phyloP scores from a whole-genome alignment of 2,113 vertebrate species.

The Octodon degus region DNA sequence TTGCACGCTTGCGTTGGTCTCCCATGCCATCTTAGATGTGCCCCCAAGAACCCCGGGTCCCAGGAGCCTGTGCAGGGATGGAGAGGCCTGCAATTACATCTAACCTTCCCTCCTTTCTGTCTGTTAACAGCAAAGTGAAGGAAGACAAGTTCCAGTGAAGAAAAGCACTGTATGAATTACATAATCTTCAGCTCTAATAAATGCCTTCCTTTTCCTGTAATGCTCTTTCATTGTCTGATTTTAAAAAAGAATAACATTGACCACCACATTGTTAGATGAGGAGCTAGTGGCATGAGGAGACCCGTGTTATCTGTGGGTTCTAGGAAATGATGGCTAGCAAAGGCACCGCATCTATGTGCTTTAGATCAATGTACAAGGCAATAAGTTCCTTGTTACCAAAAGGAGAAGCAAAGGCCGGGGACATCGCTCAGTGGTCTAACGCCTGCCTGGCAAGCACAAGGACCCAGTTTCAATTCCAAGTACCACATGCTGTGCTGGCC shows the following conservation, averaged over 20 bases:
- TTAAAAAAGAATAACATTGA: background rate
- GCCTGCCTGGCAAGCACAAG: too few relatives aligned
- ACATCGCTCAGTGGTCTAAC: too few relatives aligned
- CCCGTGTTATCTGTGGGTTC: background rate
- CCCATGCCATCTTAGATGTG: background rate
- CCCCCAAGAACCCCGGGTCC: background rate
- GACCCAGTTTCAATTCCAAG: too few relatives aligned
- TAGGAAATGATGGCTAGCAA: background rate
- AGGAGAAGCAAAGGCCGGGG: background rate
- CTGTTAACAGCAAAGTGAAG: slow-evolving; percentile 39
- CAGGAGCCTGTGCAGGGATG: rapidly evolving
- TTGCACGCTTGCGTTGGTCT: background rate
- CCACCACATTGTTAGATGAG: background rate
- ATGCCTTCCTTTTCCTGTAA: background rate
- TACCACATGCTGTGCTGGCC: too few relatives aligned
- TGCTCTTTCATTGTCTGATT: background rate
- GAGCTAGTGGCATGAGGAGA: background rate
- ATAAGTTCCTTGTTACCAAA: background rate
- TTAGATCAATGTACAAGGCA: too few relatives aligned
- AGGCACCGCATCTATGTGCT: rapidly evolving
- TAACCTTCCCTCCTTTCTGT: background rate
- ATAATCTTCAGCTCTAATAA: slow-evolving; percentile 60
- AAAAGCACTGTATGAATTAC: background rate
- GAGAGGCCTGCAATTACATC: rapidly evolving
- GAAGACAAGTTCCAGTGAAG: background rate